Base-by-base conservation (phyloP, 2,797 vertebrate genomes). In the Caiman crocodilus region DNA sequence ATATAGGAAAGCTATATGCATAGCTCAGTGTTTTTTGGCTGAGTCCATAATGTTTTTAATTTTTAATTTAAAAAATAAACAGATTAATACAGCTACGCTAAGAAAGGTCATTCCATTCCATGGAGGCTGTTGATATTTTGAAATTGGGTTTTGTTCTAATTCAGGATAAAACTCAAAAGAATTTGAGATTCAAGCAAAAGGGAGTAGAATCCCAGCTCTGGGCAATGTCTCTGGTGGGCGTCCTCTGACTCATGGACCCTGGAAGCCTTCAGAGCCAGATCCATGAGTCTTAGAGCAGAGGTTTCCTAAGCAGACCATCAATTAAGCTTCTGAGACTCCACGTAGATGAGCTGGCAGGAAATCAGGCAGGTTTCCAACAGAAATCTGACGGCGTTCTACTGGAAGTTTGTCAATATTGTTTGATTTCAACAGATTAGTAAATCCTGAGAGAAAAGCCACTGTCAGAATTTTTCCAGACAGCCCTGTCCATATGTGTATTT, bases 61-160 rank as follows among this genome's bases (percentile, higher is more conserved):
- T 77, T 58, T 85, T 75, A 7, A 12, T 61, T 89, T 88, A 28
- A 4, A 30, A 86, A 86, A 76, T 5, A 91, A 32, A 3, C 1
- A 23, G 58, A 32, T 60, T 90, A 80, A 12, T 13, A 92, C 56
- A 93, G 69, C 65, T 79, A 8, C 23, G 35, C 28, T 50, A 50
- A 10, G 83, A 83, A 59, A 28, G 3, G 3, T 35, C 50, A 79
- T 60, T 89, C 21, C 6, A 81, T 32, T 2, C 16, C 21, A 78
- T 3, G 69, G 79, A 79, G 42, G 42, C 55, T 83, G 57, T 42
- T 73, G 80, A 90, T 82, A 20, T 84, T 23, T 76, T 25, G 35
- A 42, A 91, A 88, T 50, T 75, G 16, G 11, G 0, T 56, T 91
- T 94, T 92, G 32, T 89, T 95, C 94, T 84, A 64, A 76, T 85